phyloP scores from a whole-genome alignment of 1,140 invertebrate species.

The Zaprionus davidi region DNA sequence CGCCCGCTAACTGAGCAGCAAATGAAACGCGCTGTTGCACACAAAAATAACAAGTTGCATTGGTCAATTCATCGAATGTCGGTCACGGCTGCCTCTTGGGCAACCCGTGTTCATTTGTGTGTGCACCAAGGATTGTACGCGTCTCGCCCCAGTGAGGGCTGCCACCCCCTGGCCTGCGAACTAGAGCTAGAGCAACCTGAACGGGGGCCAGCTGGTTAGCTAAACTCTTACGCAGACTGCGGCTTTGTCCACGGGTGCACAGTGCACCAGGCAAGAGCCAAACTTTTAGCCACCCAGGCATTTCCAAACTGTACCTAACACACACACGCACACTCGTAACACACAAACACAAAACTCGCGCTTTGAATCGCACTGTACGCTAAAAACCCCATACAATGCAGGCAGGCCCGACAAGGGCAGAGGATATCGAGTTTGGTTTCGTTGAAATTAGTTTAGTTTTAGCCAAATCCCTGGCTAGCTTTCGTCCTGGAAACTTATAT shows the following conservation, averaged over 20 bases:
- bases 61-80: slow-evolving; percentile 82
- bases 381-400: slow-evolving; percentile 12
- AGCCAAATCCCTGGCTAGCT: slow-evolving; percentile 33
- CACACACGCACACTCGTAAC: background rate
- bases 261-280: slow-evolving; percentile 18
- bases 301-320: background rate
- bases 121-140: background rate
- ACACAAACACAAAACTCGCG: slow-evolving; percentile 4
- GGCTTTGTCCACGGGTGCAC: slow-evolving; percentile 26
- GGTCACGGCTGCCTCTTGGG: slow-evolving; percentile 63
- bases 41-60: slow-evolving; percentile 79
- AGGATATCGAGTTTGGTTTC: slow-evolving; percentile 14
- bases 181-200: background rate
- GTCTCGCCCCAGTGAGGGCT: no score
- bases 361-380: slow-evolving; percentile 5
- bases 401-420: slow-evolving; percentile 7
- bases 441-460: slow-evolving; percentile 67
- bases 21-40: slow-evolving; percentile 77
- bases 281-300: slow-evolving; percentile 44
- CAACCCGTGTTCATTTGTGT: slow-evolving; percentile 5
- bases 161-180: no score
- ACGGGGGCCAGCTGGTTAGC: slow-evolving; percentile 24
- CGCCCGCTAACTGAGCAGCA: slow-evolving; percentile 22
- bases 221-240: slow-evolving; percentile 23
- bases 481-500: slow-evolving; percentile 31